Base-by-base conservation (phyloP, 2,888 invertebrate species). In the Petrophora chlorosata region DNA sequence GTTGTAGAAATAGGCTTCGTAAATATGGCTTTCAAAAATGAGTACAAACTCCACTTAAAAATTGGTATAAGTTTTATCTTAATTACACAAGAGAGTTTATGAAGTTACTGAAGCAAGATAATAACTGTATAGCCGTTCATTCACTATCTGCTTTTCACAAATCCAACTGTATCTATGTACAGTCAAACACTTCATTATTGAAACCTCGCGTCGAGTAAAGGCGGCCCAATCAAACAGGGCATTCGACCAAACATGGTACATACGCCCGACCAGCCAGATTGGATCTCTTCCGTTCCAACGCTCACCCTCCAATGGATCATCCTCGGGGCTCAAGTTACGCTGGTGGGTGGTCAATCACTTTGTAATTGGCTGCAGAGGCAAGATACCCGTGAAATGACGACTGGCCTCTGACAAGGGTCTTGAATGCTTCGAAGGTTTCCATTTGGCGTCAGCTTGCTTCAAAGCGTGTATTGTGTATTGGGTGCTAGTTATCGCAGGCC, bases 361-460 rank as follows among this genome's bases (percentile, higher is more conserved):
- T 80, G 85, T 86, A 86, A 87, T 87, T 87, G 86, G 79, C 78
- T 80, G 77, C 77, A 77, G 74, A 65, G 74, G 59, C 74, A 85
- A 86, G 87, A 85, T 85, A 87, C 77, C 84, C 87, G 85, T 87
- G 85, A 86, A 88, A 85, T 85, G 85, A 82, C 74, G 76, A 82
- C 79, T 85, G 79, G 71, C 80, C 76, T 62, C 77, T 85, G 85
- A 86, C 82, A 79, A 82, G 85, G 87, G 85, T 82, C 61, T 72
- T 28, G 63, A 53, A 76, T 73, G 80, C 78, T 79, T 62, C 70
- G 65, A 67, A 74, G 76, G 70, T 69, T 78, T 79, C 77, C 66
- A 73, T 81, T 81, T 74, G 72, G 74, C 33, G 42, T 12, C 48
- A 33, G 39, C 48, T 42, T 26, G 16, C 19, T 17, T 19, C 45